These are phyloP conservation scores for Poliocrania exsul DNA, from an alignment of 2,797 vertebrate genomes.

Conservation along the genomic window DNA sequence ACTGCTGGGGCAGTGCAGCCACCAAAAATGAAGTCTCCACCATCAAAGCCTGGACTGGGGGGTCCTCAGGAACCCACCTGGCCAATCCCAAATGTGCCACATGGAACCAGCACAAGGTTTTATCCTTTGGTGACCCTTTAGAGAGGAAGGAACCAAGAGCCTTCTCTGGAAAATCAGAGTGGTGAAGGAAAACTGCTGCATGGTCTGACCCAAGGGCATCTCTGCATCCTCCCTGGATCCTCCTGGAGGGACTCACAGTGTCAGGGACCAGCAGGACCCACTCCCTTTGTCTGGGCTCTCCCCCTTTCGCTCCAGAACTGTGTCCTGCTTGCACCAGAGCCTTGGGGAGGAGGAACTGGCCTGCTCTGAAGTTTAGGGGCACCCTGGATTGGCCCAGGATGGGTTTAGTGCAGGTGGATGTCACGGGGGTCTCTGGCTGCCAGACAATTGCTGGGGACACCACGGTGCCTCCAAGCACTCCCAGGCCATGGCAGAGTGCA, in stretches of 20 bases:
- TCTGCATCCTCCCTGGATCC: neutral
- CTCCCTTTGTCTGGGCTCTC: neutral
- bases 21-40: neutral
- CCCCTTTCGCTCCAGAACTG: accelerated
- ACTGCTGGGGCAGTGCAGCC: neutral
- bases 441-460: accelerated
- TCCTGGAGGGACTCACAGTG: neutral
- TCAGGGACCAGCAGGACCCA: accelerated
- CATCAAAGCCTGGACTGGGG: neutral
- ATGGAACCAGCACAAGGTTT: accelerated
- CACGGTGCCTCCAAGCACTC: accelerated
- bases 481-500: neutral
- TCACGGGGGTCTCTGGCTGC: neutral
- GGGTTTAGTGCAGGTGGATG: neutral
- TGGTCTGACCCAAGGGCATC: neutral
- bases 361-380: accelerated
- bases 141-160: neutral
- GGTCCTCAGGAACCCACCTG: neutral
- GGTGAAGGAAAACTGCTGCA: accelerated
- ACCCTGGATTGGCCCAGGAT: neutral
- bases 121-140: neutral
- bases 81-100: neutral
- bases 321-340: neutral
- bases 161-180: neutral
- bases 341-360: neutral